Percentiles rank a stretch among this genome's conserved stretches.
Conservation (phyloP, 2,113 vertebrate genomes). For the Gallinago jamesoni region DNA sequence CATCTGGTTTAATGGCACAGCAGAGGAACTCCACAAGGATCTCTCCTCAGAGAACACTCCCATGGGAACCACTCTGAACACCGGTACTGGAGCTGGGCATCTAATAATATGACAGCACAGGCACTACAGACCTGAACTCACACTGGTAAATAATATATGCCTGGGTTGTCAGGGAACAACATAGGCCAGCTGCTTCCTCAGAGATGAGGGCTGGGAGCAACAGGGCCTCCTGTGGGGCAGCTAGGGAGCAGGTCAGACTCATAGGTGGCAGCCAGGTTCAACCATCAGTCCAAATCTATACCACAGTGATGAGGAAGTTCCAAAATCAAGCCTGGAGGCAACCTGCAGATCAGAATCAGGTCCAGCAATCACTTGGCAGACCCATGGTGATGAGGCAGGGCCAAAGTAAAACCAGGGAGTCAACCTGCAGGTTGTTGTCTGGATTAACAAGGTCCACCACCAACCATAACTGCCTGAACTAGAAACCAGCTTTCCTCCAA, state of each 20-base stretch:
- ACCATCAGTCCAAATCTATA: neutral
- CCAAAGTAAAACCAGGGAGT: neutral
- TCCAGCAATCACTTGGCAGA: neutral
- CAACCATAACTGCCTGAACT: neutral
- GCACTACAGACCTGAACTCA: neutral
- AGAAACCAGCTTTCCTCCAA: neutral
- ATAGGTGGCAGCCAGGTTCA: neutral
- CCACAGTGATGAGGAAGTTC: neutral
- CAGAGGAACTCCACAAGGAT: neutral
- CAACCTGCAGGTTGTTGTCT: neutral
- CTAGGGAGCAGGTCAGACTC: neutral
- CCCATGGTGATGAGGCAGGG: neutral
- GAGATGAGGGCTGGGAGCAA: neutral
- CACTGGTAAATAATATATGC: neutral
- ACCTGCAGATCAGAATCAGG: neutral
- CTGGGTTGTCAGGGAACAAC: neutral
- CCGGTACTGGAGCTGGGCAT: accelerated
- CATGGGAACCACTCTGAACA: neutral
- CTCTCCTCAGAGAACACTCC: neutral
- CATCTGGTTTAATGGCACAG: neutral
- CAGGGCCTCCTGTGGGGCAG: neutral
- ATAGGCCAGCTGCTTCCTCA: neutral
- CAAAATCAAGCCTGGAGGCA: neutral
- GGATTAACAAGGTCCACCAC: neutral
- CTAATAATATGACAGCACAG: neutral